Evolutionary conservation across 2,113 vertebrate species (phyloP).

Genomic region (Muscicapa adusta): DNA sequence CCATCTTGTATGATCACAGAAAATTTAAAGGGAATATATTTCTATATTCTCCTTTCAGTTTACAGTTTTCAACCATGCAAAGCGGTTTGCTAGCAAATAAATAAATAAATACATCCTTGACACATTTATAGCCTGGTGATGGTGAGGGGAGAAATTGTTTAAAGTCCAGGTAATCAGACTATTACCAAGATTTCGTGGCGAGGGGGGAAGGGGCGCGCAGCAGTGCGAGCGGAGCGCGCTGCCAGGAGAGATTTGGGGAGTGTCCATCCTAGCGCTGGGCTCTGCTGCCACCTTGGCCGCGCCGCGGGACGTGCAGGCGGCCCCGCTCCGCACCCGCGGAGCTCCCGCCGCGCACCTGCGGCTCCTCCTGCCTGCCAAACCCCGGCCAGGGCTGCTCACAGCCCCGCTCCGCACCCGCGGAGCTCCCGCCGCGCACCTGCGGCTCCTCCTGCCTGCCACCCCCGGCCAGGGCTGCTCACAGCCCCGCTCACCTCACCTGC

Average conservation of each 20-base stretch:
- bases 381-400: not conserved
- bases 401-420: conserved; percentile 27
- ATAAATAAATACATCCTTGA: conserved; percentile 5
- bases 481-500: not conserved
- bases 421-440: not conserved
- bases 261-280: not conserved
- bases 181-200: not conserved
- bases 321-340: conserved; percentile 26
- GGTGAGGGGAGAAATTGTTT: not conserved
- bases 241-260: not conserved
- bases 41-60: not conserved
- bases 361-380: not conserved
- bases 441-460: not conserved
- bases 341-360: not conserved
- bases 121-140: not conserved
- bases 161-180: not conserved
- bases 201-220: not conserved
- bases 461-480: not conserved
- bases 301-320: conserved; percentile 62
- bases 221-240: rapidly evolving
- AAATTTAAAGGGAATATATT: not conserved
- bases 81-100: not conserved
- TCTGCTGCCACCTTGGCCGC: conserved; percentile 77
- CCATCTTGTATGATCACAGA: not conserved
- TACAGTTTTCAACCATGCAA: not conserved